Base-by-base conservation (phyloP, 2,797 vertebrate genomes). In the Paratrypauchen microcephalus region DNA sequence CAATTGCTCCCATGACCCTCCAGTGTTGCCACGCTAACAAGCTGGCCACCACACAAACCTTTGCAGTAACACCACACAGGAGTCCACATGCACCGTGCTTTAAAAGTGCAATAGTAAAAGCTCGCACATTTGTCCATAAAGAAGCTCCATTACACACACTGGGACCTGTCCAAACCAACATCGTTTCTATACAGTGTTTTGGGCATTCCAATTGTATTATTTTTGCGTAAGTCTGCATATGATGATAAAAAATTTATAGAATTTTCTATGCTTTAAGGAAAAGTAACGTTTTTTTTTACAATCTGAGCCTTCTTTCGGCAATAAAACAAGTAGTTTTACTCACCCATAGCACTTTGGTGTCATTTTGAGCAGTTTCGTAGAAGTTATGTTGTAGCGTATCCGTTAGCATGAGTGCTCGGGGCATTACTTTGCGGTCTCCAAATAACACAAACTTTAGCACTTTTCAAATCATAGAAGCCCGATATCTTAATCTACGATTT, bases 1-100 rank as follows among this genome's bases (percentile, higher is more conserved):
- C 90, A 92, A 92, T 88, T 88, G 89, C 90, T 92, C 89, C 90
- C 86, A 74, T 92, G 92, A 93, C 90, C 92, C 89, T 83, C 75
- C 74, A 87, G 92, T 86, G 89, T 90, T 87, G 81, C 86, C 86
- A 89, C 79, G 82, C 89, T 92, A 93, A 93, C 91, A 93, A 93
- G 91, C 91, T 91, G 92, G 90, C 90, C 75, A 76, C 83, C 87
- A 79, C 84, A 89, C 85, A 89, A 90, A 80, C 84, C 77, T 72
- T 71, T 78, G 87, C 89, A 80, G 88, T 86, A 78, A 75, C 71
- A 76, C 65, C 68, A 71, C 68, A 11, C 73, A 65, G 74, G 39
- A 70, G 39, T 26, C 68, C 63, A 71, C 68, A 63, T 73, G 23
- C 56, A 41, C 45, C 66, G 69, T 70, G 76, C 64, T 68, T 26